A percentile compares a stretch with the other conserved stretches of the same genome.
phyloP scores from a whole-genome alignment of 2,888 invertebrate species.

The Heteromyza rotundicornis region DNA sequence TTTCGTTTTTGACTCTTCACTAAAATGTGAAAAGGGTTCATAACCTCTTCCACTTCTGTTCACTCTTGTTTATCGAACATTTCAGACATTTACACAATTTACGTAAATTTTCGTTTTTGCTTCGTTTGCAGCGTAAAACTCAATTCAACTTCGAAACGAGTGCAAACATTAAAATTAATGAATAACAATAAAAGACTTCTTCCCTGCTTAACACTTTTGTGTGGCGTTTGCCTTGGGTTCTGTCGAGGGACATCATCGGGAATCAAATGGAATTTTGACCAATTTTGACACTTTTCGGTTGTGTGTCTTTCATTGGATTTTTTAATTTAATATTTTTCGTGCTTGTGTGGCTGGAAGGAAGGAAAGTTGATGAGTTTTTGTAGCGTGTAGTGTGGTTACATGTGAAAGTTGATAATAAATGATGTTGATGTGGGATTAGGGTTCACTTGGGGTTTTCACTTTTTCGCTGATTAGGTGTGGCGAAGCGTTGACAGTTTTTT shows the following conservation, averaged over 20 bases:
- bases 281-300: neutral
- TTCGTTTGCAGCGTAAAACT: no score
- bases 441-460: neutral
- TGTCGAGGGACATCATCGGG: no score
- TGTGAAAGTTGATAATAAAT: neutral
- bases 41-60: neutral
- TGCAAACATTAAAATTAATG: slow-evolving; percentile 59
- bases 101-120: neutral
- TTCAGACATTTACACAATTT: slow-evolving; percentile 1
- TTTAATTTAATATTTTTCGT: neutral
- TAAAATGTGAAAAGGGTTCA: slow-evolving; percentile 3
- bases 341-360: neutral
- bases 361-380: neutral
- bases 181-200: slow-evolving; percentile 50
- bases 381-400: neutral
- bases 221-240: neutral
- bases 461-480: neutral
- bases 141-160: slow-evolving; percentile 5
- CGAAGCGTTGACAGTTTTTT: no score
- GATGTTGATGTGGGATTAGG: neutral
- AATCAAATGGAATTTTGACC: neutral
- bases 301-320: neutral
- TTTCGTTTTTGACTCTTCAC: neutral
- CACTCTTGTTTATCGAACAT: slow-evolving; percentile 1
- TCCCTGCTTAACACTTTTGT: slow-evolving; percentile 23